Evolutionary conservation across 2,797 vertebrate species (phyloP).

Genomic region (Saxicola maurus): DNA sequence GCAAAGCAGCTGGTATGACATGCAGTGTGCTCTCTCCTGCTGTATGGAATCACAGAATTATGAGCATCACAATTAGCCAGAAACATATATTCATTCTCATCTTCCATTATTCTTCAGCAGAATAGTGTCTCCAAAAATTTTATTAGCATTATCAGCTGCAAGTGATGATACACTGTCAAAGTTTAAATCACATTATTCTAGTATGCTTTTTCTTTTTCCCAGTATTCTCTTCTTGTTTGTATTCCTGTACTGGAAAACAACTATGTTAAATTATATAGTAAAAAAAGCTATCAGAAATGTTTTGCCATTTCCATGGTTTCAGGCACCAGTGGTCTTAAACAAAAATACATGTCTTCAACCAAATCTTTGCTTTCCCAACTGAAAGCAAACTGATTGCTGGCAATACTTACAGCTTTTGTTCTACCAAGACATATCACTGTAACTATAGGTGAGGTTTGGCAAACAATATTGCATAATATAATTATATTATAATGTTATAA

Average conservation of each 20-base stretch:
- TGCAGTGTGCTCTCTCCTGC: neutral
- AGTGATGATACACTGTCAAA: neutral
- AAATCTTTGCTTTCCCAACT: neutral
- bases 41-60: neutral
- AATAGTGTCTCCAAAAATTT: neutral
- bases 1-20: neutral
- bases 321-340: neutral
- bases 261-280: neutral
- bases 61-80: accelerated
- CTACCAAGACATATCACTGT: neutral
- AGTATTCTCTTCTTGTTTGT: neutral
- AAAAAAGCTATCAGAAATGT: neutral
- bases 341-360: neutral
- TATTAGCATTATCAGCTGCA: conserved; percentile 2
- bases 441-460: neutral
- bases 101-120: neutral
- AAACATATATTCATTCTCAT: neutral
- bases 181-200: neutral
- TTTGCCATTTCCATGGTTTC: neutral
- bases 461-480: neutral
- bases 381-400: neutral
- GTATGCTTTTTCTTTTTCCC: neutral
- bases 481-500: neutral
- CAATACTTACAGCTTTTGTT: neutral
- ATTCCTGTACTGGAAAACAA: neutral